Evolutionary conservation across 2,888 invertebrate species (phyloP), one percentile per base, ranked within the genome.

Genomic region (Colletes collaris): DNA sequence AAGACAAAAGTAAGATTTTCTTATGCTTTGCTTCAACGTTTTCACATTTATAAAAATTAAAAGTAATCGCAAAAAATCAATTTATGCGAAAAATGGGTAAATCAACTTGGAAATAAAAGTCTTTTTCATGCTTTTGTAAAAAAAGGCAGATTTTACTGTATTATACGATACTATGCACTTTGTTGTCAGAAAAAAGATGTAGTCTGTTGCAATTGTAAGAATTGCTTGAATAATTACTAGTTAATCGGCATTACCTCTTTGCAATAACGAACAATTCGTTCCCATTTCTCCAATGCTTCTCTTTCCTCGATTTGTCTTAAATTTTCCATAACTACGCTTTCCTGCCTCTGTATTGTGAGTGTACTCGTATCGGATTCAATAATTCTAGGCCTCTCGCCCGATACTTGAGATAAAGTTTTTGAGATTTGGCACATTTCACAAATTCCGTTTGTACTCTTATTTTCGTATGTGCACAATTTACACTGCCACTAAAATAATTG

Each of bases 261-360:
- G 92, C 98, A 99, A 91, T 97, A 98, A 70, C 96, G 95, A 59
- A 98, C 95, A 76, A 99, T 99, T 88, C 97, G 96, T 90, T 98
- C 96, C 98, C 98, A 98, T 91, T 97, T 97, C 87, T 97, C 96
- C 91, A 96, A 95, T 5, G 98, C 98, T 91, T 98, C 96, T 82
- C 96, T 96, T 91, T 98, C 98, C 90, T 98, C 98, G 60, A 96
- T 94, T 73, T 97, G 94, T 0, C 98, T 94, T 63, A 97, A 93
- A 79, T 97, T 96, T 90, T 97, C 97, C 96, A 97, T 97, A 4
- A 97, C 95, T 58, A 96, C 96, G 87, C 97, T 97, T 89, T 97
- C 97, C 84, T 96, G 96, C 1, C 96, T 93, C 83, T 92, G 93
- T 84, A 93, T 93, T 58, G 87, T 86, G 67, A 94, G 93, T 49